A percentile compares a stretch with the other conserved stretches of the same genome.
These are phyloP conservation scores for Triplophysa siluroides DNA, from an alignment of 2,113 vertebrate species.

Conservation along the genomic window DNA sequence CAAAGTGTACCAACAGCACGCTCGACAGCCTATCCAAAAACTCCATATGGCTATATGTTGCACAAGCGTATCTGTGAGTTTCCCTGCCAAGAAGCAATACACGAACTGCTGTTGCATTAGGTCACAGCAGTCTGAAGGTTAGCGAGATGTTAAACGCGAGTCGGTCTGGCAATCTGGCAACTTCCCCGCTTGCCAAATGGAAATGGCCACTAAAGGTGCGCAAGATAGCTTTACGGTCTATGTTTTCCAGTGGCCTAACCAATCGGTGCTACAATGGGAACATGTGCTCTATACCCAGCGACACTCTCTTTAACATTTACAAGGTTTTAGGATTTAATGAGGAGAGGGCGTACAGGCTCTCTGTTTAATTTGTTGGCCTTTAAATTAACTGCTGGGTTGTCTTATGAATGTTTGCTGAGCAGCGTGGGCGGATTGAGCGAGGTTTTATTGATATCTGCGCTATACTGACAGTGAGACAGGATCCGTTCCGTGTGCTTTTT, in stretches of 20 bases:
- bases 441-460: constrained; percentile 50
- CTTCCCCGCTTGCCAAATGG: constrained; percentile 45
- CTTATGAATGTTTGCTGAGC: constrained; percentile 40
- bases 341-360: constrained; percentile 28
- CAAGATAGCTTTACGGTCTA: constrained; percentile 15
- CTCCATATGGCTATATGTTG: constrained; percentile 43
- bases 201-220: constrained; percentile 39
- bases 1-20: constrained; percentile 30
- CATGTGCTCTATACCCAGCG: constrained; percentile 15
- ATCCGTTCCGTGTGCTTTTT: constrained; percentile 22
- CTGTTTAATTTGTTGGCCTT: constrained; percentile 54
- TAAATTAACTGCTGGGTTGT: constrained; percentile 43
- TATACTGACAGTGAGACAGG: constrained; percentile 51
- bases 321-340: constrained; percentile 42
- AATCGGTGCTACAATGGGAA: constrained; percentile 43
- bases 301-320: constrained; percentile 34
- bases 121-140: constrained; percentile 49
- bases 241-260: constrained; percentile 14
- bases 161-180: constrained; percentile 50
- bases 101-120: constrained; percentile 43
- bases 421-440: constrained; percentile 6
- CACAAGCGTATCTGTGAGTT: constrained; percentile 10
- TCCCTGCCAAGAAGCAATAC: constrained; percentile 44
- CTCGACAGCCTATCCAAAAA: constrained; percentile 25
- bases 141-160: constrained; percentile 45